Base-by-base conservation (phyloP, 2,888 invertebrate genomes). In the Miltochrista miniata region DNA sequence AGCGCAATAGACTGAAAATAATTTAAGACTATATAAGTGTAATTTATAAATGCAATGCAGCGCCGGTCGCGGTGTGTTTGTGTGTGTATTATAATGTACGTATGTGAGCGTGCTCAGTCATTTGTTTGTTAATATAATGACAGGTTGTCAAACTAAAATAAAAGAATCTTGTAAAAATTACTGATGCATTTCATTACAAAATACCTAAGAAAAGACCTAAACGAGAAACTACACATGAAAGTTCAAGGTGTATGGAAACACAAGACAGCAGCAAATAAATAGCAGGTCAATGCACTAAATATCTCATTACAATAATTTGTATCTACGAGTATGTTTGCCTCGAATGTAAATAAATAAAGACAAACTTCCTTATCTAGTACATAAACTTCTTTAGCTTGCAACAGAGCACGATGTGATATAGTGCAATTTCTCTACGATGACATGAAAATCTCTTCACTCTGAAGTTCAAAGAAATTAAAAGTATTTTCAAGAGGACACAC, bases 91-190 rank as follows among this genome's bases (percentile, higher is more conserved):
- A 85, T 31, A 31, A 31, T 90, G 92, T 92, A 86, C 91, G 92
- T 92, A 90, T 94, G 94, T 94, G 94, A 85, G 91, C 87, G 90
- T 90, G 91, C 90, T 90, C 90, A 91, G 90, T 91, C 91, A 91
- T 90, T 90, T 90, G 90, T 91, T 91, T 91, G 90, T 90, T 91
- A 94, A 93, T 94, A 94, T 94, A 94, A 94, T 94, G 94, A 94
- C 94, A 94, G 94, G 94, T 94, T 94, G 94, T 94, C 94, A 93
- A 94, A 94, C 94, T 94, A 94, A 94, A 92, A 91, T 92, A 91
- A 87, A 90, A 87, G 82, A 88, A 87, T 86, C 81, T 88, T 89
- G 85, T 88, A 90, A 90, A 90, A 90, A 86, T 84, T 83, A 82
- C 68, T 61, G 64, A 55, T 68, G 76, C 52, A 70, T 87, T 83